Evolutionary conservation across 2,888 invertebrate genomes (phyloP).

Genomic region (Drosophila pseudotalamancana): DNA sequence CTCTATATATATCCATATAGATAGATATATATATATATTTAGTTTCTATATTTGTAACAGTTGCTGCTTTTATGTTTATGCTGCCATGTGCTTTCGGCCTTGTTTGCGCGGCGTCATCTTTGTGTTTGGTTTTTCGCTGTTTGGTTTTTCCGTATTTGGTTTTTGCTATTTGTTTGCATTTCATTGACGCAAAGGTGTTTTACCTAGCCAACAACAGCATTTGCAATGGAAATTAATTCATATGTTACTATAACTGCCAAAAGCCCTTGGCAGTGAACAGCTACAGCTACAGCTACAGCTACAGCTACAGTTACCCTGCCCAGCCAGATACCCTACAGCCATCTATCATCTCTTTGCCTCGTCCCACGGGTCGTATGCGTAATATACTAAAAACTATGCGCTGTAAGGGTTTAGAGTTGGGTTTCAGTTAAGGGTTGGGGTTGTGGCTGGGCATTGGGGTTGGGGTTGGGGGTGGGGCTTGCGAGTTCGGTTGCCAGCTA

Average conservation of each 20-base stretch:
- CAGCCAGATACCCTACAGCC: slow-evolving; percentile 1
- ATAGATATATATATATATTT: slow-evolving; percentile 26
- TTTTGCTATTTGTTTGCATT: slow-evolving; percentile 64
- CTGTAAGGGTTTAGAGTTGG: background rate
- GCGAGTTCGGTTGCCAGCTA: background rate
- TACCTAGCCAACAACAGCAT: slow-evolving; percentile 29
- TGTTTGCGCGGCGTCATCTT: too few relatives aligned
- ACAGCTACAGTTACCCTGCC: background rate
- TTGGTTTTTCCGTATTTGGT: slow-evolving; percentile 27
- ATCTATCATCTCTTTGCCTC: slow-evolving; percentile 41
- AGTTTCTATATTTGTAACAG: slow-evolving; percentile 42
- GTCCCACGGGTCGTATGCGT: slow-evolving; percentile 45
- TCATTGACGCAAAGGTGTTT: slow-evolving; percentile 72
- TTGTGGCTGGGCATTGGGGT: background rate
- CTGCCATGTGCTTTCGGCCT: slow-evolving; percentile 57
- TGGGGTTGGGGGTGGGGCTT: background rate
- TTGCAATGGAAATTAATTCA: slow-evolving; percentile 76
- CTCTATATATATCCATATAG: background rate
- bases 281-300: too few relatives aligned
- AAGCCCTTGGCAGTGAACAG: slow-evolving; percentile 19
- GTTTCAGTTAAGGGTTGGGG: background rate
- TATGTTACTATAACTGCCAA: slow-evolving; percentile 37
- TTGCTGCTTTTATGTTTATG: slow-evolving; percentile 54
- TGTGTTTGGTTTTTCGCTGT: slow-evolving; percentile 8
- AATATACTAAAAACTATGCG: slow-evolving; percentile 16